Evolutionary conservation across 2,888 invertebrate species (phyloP).

Genomic region (Aphrophora alni): DNA sequence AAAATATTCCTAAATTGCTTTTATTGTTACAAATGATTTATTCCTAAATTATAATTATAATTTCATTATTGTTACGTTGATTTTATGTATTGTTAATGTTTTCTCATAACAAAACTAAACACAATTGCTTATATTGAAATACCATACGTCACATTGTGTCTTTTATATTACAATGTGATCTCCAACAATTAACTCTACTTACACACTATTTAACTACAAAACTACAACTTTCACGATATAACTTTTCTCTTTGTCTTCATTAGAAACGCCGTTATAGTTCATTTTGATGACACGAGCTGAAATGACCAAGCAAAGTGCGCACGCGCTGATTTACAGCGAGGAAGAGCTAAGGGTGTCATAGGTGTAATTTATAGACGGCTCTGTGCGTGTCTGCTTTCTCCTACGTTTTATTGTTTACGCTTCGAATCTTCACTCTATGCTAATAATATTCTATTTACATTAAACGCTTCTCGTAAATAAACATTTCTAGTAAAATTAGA

Average conservation of each 20-base stretch:
- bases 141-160: too few species aligned
- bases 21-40: too few species aligned
- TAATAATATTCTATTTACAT: background rate
- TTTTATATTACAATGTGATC: too few species aligned
- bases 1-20: too few species aligned
- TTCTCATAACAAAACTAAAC: too few species aligned
- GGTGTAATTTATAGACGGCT: background rate
- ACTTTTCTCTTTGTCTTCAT: background rate
- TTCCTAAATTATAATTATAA: too few species aligned
- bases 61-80: too few species aligned
- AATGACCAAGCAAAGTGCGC: background rate
- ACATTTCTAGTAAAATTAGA: background rate
- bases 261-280: background rate
- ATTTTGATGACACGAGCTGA: background rate
- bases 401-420: background rate
- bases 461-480: background rate
- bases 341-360: background rate
- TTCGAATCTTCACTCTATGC: background rate
- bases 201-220: background rate
- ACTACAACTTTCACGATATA: background rate
- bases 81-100: too few species aligned
- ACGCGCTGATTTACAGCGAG: background rate
- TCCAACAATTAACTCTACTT: too few species aligned
- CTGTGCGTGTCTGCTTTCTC: constrained; percentile 4
- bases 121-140: too few species aligned